Evolutionary conservation across 2,888 invertebrate species (phyloP), one percentile per base, ranked within the genome.

Genomic region (Drosophila neoperkinsi): DNA sequence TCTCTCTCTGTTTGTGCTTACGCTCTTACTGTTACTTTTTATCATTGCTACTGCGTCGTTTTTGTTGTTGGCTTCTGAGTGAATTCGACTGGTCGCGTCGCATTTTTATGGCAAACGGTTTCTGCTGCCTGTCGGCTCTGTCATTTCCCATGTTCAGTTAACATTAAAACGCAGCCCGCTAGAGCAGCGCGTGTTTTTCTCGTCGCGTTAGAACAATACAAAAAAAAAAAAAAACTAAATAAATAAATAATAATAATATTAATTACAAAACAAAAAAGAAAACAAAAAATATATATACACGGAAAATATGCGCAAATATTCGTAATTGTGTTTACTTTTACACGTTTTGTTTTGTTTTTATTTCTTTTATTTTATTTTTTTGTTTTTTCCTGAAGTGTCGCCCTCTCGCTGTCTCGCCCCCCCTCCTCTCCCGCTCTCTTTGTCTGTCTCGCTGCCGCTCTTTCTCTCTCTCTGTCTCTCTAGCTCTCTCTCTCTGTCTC

Each of bases 161-260:
- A 88, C 85, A 88, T 85, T 85, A 88, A 83, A 88, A 83, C 85
- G 88, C 85, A 79, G 83, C 69, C 79, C 70, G 83, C 74, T 66
- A 78, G 84, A 83, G 77, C 79, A 81, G 82, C 82, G 81, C 74
- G 72, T 81, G 65, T 66, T 77, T 74, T 74, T 64, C 67, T 62
- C 81, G 84, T 81, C 82, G 84, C 79, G 55, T 66, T 77, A 63
- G 68, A 70, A 75, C 41, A 18, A 53, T 51, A 49, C 58, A 65
- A 58, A 51, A 59, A 43, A 49, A 25, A 25, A 25, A 36, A 60
- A 66, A 63, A 52, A 67, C 13, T 1, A 34, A 13, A 34, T 13
- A 34, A 34, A 34, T 34, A 70, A 50, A 63, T 33, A 50, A 36
- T 60, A 36, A 56, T 11, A 65, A 62, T 60, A 57, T 58, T 28